Evolutionary conservation across 2,113 vertebrate genomes (phyloP), one percentile per base, ranked within the genome.

Genomic region (Thamnophis sirtalis): DNA sequence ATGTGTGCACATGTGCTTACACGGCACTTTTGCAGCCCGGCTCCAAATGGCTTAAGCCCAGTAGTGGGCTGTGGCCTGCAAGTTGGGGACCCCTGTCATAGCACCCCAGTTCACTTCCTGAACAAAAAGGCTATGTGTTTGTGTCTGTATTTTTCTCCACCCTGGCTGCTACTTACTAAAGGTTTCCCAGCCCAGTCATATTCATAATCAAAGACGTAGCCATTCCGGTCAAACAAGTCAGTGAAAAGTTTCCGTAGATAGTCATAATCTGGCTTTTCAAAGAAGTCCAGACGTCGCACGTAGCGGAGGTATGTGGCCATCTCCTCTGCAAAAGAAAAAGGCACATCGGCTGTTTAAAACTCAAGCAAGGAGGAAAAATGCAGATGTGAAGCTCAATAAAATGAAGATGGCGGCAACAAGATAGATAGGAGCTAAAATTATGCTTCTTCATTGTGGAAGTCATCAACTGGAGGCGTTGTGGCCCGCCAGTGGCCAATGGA

Each of bases 131-230:
- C 24, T 43, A 2, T 28, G 48, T 86, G 5, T 55, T 4, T 56
- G 55, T 22, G 22, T 24, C 43, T n/a, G n/a, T 22, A 54, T 55
- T 21, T 10, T 7, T 22, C 87, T 22, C 43, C 49, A 54, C 9
- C 5, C 43, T 28, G 48, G 43, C 55, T 28, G 17, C 60, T 26
- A 96, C 99, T 97, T 97, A 99, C 99, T 92, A 99, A 97, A 1
- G 99, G 98, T 93, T 99, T 99, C 95, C 99, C 99, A 17, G 99
- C 99, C 99, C 99, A 99, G 98, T 99, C 99, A 3, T 99, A 99
- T 96, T 99, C 99, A 0, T 99, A 99, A 97, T 99, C 99, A 68
- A 99, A 99, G 95, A 99, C 97, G 3, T 98, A 99, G 96, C 98
- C 98, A 0, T 98, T 99, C 94, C 98, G 98, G 97, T 99, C 99